Percentiles rank a stretch among this genome's conserved stretches.
phyloP scores from a whole-genome alignment of 2,797 vertebrate species.

The Xiphophorus birchmanni region DNA sequence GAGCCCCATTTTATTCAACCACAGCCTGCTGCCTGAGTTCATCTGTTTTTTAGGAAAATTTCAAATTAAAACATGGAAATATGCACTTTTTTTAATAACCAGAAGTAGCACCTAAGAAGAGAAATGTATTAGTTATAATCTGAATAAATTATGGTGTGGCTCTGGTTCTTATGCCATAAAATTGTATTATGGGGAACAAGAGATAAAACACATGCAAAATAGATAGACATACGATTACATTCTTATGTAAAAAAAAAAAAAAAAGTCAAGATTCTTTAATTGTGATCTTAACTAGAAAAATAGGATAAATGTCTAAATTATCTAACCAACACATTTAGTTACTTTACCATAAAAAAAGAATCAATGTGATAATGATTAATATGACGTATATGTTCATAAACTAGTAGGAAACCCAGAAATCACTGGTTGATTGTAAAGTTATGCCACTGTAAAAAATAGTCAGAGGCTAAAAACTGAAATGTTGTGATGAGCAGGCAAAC shows the following conservation, averaged over 20 bases:
- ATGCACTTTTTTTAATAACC: background rate
- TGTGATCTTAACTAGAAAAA: background rate
- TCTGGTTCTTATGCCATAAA: background rate
- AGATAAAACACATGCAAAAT: background rate
- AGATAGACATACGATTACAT: background rate
- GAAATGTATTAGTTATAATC: background rate
- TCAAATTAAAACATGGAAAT: background rate
- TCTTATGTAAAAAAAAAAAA: background rate
- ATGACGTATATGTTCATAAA: background rate
- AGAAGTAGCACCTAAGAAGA: background rate
- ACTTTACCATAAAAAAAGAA: background rate
- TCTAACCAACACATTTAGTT: background rate
- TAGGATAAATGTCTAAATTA: background rate
- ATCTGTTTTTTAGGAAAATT: slow-evolving; percentile 2
- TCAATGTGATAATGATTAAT: background rate
- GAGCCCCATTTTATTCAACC: background rate
- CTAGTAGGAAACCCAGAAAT: background rate
- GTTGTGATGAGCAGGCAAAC: background rate
- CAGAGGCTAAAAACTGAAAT: background rate
- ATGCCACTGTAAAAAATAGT: background rate
- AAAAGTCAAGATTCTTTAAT: background rate
- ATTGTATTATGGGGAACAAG: background rate
- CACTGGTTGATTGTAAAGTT: background rate
- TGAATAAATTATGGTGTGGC: background rate
- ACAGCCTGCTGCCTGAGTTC: slow-evolving; percentile 3